A percentile compares a stretch with the other conserved stretches of the same genome.
Conservation (phyloP, 2,888 invertebrate genomes). For the Drosophila heteroneura region DNA sequence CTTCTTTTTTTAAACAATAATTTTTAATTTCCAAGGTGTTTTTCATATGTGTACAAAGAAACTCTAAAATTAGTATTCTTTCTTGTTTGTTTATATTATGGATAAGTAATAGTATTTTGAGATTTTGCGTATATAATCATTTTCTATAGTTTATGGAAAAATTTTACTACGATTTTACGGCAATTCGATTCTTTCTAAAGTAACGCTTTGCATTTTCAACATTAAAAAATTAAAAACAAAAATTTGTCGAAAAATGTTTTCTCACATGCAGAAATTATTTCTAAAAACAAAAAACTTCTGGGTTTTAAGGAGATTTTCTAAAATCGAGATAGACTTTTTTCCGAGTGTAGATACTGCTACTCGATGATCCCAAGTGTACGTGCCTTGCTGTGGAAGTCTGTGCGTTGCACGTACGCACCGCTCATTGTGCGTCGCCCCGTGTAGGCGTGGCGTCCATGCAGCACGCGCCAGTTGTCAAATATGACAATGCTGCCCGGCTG, state of each 20-base stretch:
- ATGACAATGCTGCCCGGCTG: constrained; percentile 90
- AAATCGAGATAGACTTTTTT: neutral
- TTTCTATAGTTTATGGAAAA: no score
- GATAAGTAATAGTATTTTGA: neutral
- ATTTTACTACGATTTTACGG: no score
- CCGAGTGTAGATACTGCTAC: constrained; percentile 56
- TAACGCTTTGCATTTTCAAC: no score
- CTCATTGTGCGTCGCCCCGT: constrained; percentile 89
- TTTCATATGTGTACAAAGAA: neutral
- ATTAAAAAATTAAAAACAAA: no score
- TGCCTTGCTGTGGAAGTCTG: constrained; percentile 89
- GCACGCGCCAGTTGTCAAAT: constrained; percentile 92
- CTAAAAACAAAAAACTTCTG: neutral
- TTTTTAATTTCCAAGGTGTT: neutral
- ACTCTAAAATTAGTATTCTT: neutral
- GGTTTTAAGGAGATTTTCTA: neutral
- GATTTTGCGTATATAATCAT: neutral
- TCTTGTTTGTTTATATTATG: neutral
- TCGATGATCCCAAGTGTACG: constrained; percentile 86
- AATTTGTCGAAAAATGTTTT: no score
- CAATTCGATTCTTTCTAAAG: no score
- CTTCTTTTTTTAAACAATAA: neutral
- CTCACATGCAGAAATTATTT: no score
- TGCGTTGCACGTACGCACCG: constrained; percentile 91
- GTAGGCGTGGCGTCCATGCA: constrained; percentile 91